Base-by-base conservation (phyloP, 2,888 invertebrate genomes). In the Syrista parreyssii region DNA sequence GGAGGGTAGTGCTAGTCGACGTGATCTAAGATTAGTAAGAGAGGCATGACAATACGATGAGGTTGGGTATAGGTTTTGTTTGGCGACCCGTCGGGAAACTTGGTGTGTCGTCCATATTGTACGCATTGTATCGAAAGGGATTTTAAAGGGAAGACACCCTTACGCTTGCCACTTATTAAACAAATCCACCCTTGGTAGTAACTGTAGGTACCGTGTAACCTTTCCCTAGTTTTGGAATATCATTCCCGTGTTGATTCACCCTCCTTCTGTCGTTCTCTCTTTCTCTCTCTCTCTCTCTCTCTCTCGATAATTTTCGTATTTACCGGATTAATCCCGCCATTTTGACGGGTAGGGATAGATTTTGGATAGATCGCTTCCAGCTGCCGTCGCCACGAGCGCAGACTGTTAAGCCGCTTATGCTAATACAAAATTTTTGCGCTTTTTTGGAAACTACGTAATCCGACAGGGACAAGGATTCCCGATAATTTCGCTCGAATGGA, bases 401-500 rank as follows among this genome's bases (percentile, higher is more conserved):
- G 83, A 82, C 80, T 81, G 82, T 80, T 90, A 91, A 91, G 89
- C 89, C 84, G 91, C 88, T 91, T 91, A 91, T 84, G 87, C 82
- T 88, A 85, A 87, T 86, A 86, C 82, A 80, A 83, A 83, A 90
- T 88, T 90, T 90, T 90, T 90, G 91, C 89, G 87, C 90, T 90
- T 91, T 91, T 91, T 89, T 86, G 87, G 80, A 84, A 85, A 84
- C 81, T 82, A 83, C 81, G 77, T 88, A 88, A 88, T 86, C 87
- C 81, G 86, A 87, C 85, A 86, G 88, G 81, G 86, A 84, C 84
- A 80, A 82, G 85, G 80, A 85, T 85, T 84, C 82, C 76, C 82
- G 83, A 86, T 88, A 87, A 88, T 90, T 88, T 89, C 80, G 74
- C 79, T 79, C 81, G 81, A 87, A 87, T 85, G 82, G 83, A 81